These are phyloP conservation scores for Morbakka virulenta DNA, from an alignment of 30 jellyfish, hydroid and myxozoan species.

Conservation along the genomic window DNA sequence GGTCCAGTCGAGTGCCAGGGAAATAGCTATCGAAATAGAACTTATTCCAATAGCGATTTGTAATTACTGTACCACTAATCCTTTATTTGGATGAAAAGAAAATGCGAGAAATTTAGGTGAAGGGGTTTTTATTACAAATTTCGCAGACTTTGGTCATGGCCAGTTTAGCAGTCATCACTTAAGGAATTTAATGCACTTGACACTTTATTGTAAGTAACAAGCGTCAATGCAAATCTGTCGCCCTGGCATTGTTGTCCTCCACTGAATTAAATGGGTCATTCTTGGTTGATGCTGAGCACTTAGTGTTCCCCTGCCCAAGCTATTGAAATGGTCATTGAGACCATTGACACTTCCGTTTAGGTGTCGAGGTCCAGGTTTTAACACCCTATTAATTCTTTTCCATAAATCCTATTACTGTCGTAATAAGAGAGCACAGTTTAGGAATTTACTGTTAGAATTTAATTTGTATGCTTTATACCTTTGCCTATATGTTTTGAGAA, in stretches of 20 bases:
- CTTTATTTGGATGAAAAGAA: too few species aligned
- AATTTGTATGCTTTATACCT: neutral
- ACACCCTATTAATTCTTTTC: slow-evolving; percentile 30
- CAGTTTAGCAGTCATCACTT: neutral
- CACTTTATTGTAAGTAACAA: neutral
- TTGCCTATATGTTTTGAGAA: neutral
- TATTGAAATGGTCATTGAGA: neutral
- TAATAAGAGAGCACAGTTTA: slow-evolving; percentile 24
- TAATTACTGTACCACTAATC: too few species aligned
- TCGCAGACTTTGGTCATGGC: too few species aligned
- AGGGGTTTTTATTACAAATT: too few species aligned
- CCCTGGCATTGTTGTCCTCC: neutral
- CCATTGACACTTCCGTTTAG: slow-evolving; percentile 1
- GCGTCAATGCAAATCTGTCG: neutral
- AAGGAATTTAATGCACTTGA: neutral
- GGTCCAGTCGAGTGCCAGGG: too few species aligned
- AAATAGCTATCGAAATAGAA: too few species aligned
- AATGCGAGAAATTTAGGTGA: too few species aligned
- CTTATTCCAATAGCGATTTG: too few species aligned
- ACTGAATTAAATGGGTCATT: neutral
- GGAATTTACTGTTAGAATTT: slow-evolving; percentile 11
- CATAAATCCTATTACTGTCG: slow-evolving; percentile 52
- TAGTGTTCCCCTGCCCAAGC: neutral
- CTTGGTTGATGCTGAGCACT: neutral
- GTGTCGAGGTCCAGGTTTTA: slow-evolving; percentile 16